Evolutionary conservation across 2,113 vertebrate genomes (phyloP), one percentile per base, ranked within the genome.

Genomic region (Silurus asotus): DNA sequence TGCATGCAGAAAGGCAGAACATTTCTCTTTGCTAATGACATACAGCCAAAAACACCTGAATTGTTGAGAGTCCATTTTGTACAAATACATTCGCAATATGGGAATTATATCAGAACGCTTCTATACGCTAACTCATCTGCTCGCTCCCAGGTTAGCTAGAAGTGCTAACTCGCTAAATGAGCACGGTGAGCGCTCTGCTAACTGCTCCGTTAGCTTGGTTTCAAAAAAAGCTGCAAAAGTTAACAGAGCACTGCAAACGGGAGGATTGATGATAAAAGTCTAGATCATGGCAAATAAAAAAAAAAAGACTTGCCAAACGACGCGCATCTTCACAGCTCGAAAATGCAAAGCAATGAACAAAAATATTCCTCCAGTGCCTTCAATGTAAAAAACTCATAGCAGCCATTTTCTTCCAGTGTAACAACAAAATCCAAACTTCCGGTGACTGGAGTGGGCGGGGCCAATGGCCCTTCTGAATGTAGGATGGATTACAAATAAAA

Each of bases 401-500:
- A 93, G 95, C 95, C 95, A 95, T 95, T 93, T 96, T 95, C 92
- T 94, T 94, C 93, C 94, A 95, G 95, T 95, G 94, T 94, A 93
- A 95, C 95, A 96, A 95, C 95, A 96, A 95, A 94, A 95, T 92
- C 94, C 91, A 90, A 92, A 94, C 94, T 95, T 96, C 95, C 95
- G 94, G 92, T 95, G 90, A 91, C 89, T 83, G n/a, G 51, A n/a
- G 87, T 74, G 76, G 89, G 91, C 92, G 94, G 93, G 65, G 81
- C 85, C 78, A 72, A 83, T 8, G 55, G 14, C 64, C 15, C 5
- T 19, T 28, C 48, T 1, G 8, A 69, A 15, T 59, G 77, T 8
- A 23, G 25, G 51, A 25, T 8, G 72, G 7, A 51, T 51, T 11
- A 0, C 20, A 5, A 53, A 53, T 51, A 13, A 51, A 20, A 13